phyloP scores from a whole-genome alignment of 2,888 invertebrate genomes.

The Dicranocentrus wangi region DNA sequence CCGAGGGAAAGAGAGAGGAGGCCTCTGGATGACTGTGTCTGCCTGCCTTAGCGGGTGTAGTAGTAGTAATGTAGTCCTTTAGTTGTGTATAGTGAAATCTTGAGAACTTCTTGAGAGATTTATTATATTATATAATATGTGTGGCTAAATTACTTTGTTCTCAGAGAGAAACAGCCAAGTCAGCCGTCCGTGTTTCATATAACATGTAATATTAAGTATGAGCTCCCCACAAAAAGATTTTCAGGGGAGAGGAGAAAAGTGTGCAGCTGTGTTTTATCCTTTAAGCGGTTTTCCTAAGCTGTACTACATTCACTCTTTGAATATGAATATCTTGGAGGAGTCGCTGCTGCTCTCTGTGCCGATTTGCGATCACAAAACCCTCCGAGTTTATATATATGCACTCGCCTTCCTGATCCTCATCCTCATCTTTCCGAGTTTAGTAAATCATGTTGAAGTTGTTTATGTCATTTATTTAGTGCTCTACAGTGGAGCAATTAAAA shows the following conservation, averaged over 20 bases:
- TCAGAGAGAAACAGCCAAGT: conserved; percentile 28
- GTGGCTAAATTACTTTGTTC: conserved; percentile 63
- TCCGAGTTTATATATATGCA: no score
- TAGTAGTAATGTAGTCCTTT: no score
- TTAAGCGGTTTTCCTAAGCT: conserved; percentile 26
- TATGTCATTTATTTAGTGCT: conserved; percentile 59
- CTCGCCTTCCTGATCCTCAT: not conserved
- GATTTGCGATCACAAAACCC: not conserved
- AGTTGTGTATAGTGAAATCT: conserved; percentile 34
- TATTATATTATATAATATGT: conserved; percentile 56
- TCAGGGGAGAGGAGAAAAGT: conserved; percentile 21
- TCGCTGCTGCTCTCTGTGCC: not conserved
- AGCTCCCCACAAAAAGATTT: conserved; percentile 24
- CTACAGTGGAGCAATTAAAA: conserved; percentile 56
- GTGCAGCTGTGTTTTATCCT: conserved; percentile 54
- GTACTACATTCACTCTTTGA: not conserved
- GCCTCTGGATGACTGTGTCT: not conserved
- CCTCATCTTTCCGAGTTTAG: conserved; percentile 28
- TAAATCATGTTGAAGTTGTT: conserved; percentile 58
- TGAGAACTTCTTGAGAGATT: conserved; percentile 56
- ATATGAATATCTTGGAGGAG: no score
- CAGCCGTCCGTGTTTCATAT: conserved; percentile 45
- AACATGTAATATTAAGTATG: conserved; percentile 48
- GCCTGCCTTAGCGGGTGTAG: no score
- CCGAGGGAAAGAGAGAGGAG: no score